Evolutionary conservation across 1,140 invertebrate genomes (phyloP).

Genomic region (Polypedilum vanderplanki): DNA sequence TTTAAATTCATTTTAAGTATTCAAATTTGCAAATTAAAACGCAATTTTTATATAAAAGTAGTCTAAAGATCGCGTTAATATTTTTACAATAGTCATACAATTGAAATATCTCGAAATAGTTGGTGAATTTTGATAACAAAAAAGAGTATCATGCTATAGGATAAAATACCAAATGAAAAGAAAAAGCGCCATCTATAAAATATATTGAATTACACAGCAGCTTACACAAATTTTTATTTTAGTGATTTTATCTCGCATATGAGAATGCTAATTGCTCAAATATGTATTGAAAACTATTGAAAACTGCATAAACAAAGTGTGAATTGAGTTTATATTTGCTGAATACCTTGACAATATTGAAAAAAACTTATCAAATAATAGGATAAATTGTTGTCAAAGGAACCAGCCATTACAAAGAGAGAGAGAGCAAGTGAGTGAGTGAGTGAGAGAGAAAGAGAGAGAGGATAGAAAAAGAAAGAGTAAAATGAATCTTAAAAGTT

Average conservation of each 20-base stretch:
- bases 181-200: not conserved
- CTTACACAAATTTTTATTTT: slow-evolving; percentile 25
- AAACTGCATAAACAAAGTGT: not conserved
- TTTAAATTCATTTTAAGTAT: not conserved
- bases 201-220: slow-evolving; percentile 9
- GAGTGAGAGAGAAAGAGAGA: not conserved
- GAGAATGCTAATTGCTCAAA: not conserved
- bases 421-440: not conserved
- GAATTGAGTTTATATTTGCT: not conserved
- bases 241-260: not conserved
- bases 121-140: slow-evolving; percentile 5
- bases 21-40: not conserved
- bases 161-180: not conserved
- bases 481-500: slow-evolving; percentile 15
- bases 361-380: not conserved
- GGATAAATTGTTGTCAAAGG: not conserved
- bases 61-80: not conserved
- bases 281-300: not conserved
- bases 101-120: not conserved
- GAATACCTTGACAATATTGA: not conserved
- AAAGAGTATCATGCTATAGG: not conserved
- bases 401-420: slow-evolving; percentile 22
- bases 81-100: not conserved
- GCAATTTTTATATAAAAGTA: not conserved
- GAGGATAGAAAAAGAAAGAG: no score